Percentiles rank a stretch among this genome's conserved stretches.
phyloP scores from a whole-genome alignment of 1,140 invertebrate genomes.

The Meloidogyne hapla region DNA sequence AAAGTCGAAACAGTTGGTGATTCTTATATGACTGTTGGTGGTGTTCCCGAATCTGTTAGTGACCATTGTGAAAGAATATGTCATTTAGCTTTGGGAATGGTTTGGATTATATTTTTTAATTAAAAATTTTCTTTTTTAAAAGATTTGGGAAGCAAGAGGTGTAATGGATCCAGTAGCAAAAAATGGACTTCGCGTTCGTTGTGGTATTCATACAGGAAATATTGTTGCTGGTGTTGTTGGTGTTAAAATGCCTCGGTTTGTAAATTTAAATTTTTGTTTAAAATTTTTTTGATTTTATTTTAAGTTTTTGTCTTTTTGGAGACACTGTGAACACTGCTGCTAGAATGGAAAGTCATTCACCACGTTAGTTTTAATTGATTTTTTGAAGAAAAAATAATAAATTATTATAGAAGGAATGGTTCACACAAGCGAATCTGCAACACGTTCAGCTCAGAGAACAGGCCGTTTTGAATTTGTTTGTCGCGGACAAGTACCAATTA shows the following conservation, averaged over 20 bases:
- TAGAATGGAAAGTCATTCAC: conserved; percentile 62
- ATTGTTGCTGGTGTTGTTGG: conserved; percentile 68
- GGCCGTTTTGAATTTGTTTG: conserved; percentile 60
- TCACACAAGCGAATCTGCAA: conserved; percentile 58
- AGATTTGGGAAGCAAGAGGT: conserved; percentile 61
- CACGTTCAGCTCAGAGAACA: conserved; percentile 50
- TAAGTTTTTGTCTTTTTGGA: conserved; percentile 72
- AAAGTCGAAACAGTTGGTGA: conserved; percentile 99
- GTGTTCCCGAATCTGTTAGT: conserved; percentile 84
- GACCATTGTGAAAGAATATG: conserved; percentile 90
- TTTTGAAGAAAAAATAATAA: neutral
- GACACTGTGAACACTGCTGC: conserved; percentile 73
- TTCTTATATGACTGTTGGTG: conserved; percentile 98
- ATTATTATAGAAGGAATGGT: conserved; percentile 27
- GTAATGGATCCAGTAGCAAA: conserved; percentile 57
- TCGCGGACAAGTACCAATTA: conserved; percentile 61
- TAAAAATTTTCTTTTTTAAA: neutral
- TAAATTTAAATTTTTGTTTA: neutral
- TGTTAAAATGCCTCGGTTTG: conserved; percentile 67
- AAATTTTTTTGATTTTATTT: neutral
- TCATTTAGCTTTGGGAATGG: conserved; percentile 68
- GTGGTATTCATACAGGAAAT: conserved; percentile 60
- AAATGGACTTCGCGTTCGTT: conserved; percentile 50
- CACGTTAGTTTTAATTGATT: conserved; percentile 27
- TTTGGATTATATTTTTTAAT: neutral